These are phyloP conservation scores for Lerema accius DNA, from an alignment of 1,140 invertebrate genomes.

Conservation along the genomic window DNA sequence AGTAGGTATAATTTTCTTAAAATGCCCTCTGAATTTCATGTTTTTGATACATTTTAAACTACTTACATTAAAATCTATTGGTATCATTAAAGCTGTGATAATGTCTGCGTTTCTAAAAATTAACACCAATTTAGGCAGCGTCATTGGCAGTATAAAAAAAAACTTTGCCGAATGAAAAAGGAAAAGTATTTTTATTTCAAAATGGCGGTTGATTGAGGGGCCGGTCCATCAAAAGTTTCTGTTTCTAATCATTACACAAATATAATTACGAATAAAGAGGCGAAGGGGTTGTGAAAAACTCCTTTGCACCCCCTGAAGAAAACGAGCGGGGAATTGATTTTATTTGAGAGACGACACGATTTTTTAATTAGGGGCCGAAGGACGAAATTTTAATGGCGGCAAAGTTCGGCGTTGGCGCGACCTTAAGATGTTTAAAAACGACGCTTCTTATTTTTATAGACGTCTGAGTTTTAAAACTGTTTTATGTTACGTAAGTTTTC, in stretches of 20 bases:
- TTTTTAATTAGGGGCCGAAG: constrained; percentile 65
- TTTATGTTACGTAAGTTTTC: too few relatives aligned
- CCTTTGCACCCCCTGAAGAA: constrained; percentile 37
- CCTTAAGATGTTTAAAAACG: constrained; percentile 20
- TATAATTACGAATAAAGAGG: constrained; percentile 57
- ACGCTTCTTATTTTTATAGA: constrained; percentile 2
- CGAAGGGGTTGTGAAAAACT: constrained; percentile 61
- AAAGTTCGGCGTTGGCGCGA: constrained; percentile 19
- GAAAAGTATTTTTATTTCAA: too few relatives aligned
- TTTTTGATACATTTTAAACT: too few relatives aligned
- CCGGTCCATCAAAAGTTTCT: constrained; percentile 1
- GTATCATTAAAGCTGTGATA: too few relatives aligned
- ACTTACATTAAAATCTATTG: too few relatives aligned
- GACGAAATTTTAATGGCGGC: constrained; percentile 32
- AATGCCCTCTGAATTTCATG: too few relatives aligned
- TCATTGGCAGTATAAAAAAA: too few relatives aligned
- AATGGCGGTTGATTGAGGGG: constrained; percentile 3
- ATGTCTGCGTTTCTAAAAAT: too few relatives aligned
- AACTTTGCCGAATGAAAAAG: too few relatives aligned
- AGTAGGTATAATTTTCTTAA: too few relatives aligned
- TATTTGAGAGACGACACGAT: constrained; percentile 75
- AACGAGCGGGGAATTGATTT: constrained; percentile 65
- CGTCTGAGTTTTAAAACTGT: not conserved
- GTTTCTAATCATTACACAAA: constrained; percentile 59
- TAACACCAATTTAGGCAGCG: too few relatives aligned